phyloP scores from a whole-genome alignment of 2,113 vertebrate genomes.

The Etia nguti region DNA sequence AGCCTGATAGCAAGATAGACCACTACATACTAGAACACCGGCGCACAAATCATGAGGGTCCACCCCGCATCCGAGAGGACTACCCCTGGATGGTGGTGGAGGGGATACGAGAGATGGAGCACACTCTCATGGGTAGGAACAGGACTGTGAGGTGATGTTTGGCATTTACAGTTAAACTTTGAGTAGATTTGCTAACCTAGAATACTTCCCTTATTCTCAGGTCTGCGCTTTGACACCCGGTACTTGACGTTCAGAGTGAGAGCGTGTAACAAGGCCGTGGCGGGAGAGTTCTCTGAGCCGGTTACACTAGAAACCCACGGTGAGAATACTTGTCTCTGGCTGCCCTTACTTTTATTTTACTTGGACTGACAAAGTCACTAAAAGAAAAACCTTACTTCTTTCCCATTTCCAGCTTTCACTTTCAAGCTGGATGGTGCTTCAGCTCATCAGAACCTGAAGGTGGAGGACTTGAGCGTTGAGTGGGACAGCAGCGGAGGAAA shows the following conservation, averaged over 20 bases:
- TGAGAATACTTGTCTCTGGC: slow-evolving; percentile 33
- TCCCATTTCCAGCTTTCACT: slow-evolving; percentile 75
- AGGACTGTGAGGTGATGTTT: neutral
- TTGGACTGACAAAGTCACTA: neutral
- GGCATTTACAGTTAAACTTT: neutral
- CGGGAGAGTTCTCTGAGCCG: slow-evolving; percentile 90
- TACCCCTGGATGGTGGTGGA: slow-evolving; percentile 97
- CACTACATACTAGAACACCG: slow-evolving; percentile 90
- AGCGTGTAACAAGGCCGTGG: slow-evolving; percentile 93
- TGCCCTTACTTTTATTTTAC: neutral
- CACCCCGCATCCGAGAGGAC: slow-evolving; percentile 86
- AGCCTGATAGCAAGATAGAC: slow-evolving; percentile 88
- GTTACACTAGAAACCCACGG: slow-evolving; percentile 89
- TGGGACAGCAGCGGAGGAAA: slow-evolving; percentile 94
- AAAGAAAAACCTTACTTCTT: neutral
- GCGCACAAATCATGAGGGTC: slow-evolving; percentile 88
- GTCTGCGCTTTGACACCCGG: slow-evolving; percentile 88
- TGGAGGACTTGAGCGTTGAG: slow-evolving; percentile 88
- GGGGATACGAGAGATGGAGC: slow-evolving; percentile 82
- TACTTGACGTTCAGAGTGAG: slow-evolving; percentile 91
- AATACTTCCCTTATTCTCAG: slow-evolving; percentile 21
- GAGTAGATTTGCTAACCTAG: neutral
- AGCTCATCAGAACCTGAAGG: slow-evolving; percentile 91
- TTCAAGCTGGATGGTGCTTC: slow-evolving; percentile 88
- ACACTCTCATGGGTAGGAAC: slow-evolving; percentile 80